phyloP scores from a whole-genome alignment of 2,888 invertebrate genomes.

The Thereva nobilitata region DNA sequence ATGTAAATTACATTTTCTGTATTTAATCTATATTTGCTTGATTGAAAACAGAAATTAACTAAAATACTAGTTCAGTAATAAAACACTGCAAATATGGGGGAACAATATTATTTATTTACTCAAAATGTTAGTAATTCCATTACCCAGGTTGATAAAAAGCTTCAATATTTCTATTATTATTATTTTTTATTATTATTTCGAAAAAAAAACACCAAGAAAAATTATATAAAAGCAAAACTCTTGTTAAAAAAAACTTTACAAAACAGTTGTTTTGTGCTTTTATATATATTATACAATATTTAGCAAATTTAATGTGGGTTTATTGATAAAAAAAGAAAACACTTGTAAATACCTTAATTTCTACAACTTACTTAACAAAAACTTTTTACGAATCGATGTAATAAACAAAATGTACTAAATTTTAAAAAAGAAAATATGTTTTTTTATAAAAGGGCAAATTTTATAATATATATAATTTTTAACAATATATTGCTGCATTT shows the following conservation, averaged over 20 bases:
- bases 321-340: slow-evolving; percentile 8
- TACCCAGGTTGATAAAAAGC: too few species aligned
- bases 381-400: slow-evolving; percentile 34
- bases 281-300: slow-evolving; percentile 20
- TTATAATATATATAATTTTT: slow-evolving; percentile 16
- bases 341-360: neutral
- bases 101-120: too few species aligned
- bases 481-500: slow-evolving; percentile 29
- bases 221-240: slow-evolving; percentile 26
- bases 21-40: too few species aligned
- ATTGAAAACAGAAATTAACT: too few species aligned
- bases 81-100: too few species aligned
- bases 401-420: slow-evolving; percentile 31
- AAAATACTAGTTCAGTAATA: too few species aligned
- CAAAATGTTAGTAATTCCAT: too few species aligned
- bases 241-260: too few species aligned
- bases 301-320: neutral
- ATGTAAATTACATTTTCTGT: too few species aligned
- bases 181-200: too few species aligned
- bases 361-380: slow-evolving; percentile 1
- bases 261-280: slow-evolving; percentile 14
- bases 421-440: neutral
- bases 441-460: slow-evolving; percentile 13
- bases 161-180: too few species aligned
- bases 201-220: neutral